Base-by-base conservation (phyloP, 2,797 vertebrate species). In the Hyperoplus lanceolatus region DNA sequence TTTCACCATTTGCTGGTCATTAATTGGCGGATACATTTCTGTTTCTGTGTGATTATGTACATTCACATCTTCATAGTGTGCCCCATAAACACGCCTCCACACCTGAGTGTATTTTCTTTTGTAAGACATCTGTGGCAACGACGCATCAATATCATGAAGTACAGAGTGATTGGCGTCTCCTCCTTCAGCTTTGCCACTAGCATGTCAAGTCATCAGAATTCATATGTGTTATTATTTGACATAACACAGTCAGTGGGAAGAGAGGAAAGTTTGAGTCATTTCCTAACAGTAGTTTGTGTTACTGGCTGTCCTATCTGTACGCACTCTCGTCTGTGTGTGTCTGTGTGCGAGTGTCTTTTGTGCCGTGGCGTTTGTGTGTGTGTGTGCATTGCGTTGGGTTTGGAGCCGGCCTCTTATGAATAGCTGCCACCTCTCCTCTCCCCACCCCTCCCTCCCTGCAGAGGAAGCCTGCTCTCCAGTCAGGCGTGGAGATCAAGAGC, bases 381-480 rank as follows among this genome's bases (percentile, higher is more conserved):
- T 41, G 72, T 67, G 60, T 70, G 77, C 77, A 54, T 81, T 86
- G 81, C 89, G 81, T 29, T 29, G 29, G 29, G 29, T 29, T 29
- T 29, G 29, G 29, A 86, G 86, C 90, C 67, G 49, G 55, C 80
- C 84, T 87, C 85, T 29, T 85, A 59, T 92, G 85, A 93, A 86
- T 89, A 84, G 91, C 86, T 92, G 85, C 91, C 91, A 90, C 89
- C 90, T 93, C 90, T 92, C 63, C 82, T 62, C 60, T 79, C 79
- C 83, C 59, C 56, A 84, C 86, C 89, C 91, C 84, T 91, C 90
- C 90, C 94, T 93, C 92, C 92, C 93, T 29, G 93, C 95, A 96
- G 95, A 94, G 94, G 92, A 95, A 95, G 92, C 94, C 93, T 90
- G 90, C 92, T 74, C 82, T 94, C 94, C 95, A 93, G 80, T 92